These are phyloP conservation scores for Etheostoma spectabile DNA, from an alignment of 2,113 vertebrate species.

Conservation along the genomic window DNA sequence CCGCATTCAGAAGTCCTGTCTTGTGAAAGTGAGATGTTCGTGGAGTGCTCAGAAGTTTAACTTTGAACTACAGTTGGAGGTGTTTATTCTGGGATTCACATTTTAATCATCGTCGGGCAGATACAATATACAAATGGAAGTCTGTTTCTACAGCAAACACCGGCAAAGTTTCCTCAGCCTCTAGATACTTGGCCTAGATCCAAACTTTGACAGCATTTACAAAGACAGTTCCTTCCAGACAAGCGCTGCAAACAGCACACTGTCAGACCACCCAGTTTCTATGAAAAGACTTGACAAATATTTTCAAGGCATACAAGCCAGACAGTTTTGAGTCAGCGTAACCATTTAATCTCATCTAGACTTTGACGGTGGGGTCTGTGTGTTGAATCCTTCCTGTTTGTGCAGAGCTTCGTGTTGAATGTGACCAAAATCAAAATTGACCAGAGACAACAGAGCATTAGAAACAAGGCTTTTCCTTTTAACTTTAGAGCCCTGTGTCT, in stretches of 20 bases:
- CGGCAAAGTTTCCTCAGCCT: slow-evolving; percentile 43
- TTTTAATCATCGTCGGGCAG: slow-evolving; percentile 25
- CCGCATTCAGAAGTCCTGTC: background rate
- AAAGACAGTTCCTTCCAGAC: slow-evolving; percentile 47
- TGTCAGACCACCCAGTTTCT: slow-evolving; percentile 62
- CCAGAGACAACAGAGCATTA: slow-evolving; percentile 41
- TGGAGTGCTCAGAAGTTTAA: slow-evolving; percentile 26
- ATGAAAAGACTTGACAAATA: slow-evolving; percentile 33
- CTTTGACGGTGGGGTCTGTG: slow-evolving; percentile 4
- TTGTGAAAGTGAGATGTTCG: slow-evolving; percentile 18
- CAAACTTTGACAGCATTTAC: slow-evolving; percentile 63
- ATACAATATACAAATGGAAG: slow-evolving; percentile 52
- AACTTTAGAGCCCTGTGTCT: slow-evolving; percentile 34
- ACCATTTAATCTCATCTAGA: slow-evolving; percentile 39
- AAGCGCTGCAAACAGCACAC: slow-evolving; percentile 26
- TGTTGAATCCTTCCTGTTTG: slow-evolving; percentile 62
- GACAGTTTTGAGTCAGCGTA: slow-evolving; percentile 38
- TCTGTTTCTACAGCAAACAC: slow-evolving; percentile 48
- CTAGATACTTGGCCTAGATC: slow-evolving; percentile 67
- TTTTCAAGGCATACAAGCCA: slow-evolving; percentile 25
- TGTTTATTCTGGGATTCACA: slow-evolving; percentile 33
- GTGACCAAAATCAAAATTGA: slow-evolving; percentile 20
- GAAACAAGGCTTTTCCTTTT: slow-evolving; percentile 47
- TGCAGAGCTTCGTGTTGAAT: slow-evolving; percentile 43
- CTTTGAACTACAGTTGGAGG: slow-evolving; percentile 30